A percentile compares a stretch with the other conserved stretches of the same genome.
These are phyloP conservation scores for Delichon dasypus DNA, from an alignment of 2,797 vertebrate species.

Conservation along the genomic window DNA sequence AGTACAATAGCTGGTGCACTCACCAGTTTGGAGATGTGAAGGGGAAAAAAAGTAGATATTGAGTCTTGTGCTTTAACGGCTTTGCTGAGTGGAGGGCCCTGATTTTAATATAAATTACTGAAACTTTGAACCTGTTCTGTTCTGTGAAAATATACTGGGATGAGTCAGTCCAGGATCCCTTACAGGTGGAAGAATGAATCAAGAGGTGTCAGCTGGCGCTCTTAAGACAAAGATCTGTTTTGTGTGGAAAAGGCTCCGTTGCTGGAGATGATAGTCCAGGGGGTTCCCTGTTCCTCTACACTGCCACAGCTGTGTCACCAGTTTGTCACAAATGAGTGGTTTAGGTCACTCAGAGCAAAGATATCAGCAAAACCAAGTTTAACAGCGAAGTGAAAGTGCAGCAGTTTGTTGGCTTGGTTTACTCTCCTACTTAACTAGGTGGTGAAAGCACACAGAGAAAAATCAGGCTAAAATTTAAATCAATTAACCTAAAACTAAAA, in stretches of 20 bases:
- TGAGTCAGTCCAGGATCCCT: background rate
- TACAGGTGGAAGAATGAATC: background rate
- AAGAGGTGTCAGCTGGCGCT: background rate
- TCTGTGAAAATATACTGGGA: background rate
- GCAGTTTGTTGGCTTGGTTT: background rate
- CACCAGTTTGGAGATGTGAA: background rate
- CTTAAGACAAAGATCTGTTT: background rate
- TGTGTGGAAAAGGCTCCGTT: background rate
- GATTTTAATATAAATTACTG: background rate
- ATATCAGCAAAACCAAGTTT: background rate
- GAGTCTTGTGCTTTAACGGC: background rate
- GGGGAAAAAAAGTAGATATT: background rate
- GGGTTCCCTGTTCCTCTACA: background rate
- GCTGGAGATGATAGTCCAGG: accelerated
- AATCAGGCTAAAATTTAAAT: background rate
- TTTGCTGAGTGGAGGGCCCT: background rate
- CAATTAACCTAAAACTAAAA: background rate
- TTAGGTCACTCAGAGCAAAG: background rate
- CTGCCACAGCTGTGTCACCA: background rate
- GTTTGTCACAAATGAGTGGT: background rate
- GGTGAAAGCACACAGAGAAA: background rate
- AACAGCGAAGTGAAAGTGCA: background rate
- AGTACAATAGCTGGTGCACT: background rate
- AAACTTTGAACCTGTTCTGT: background rate
- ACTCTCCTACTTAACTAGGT: background rate